Evolutionary conservation across 2,113 vertebrate species (phyloP).

Genomic region (Dendrocopos noguchii): DNA sequence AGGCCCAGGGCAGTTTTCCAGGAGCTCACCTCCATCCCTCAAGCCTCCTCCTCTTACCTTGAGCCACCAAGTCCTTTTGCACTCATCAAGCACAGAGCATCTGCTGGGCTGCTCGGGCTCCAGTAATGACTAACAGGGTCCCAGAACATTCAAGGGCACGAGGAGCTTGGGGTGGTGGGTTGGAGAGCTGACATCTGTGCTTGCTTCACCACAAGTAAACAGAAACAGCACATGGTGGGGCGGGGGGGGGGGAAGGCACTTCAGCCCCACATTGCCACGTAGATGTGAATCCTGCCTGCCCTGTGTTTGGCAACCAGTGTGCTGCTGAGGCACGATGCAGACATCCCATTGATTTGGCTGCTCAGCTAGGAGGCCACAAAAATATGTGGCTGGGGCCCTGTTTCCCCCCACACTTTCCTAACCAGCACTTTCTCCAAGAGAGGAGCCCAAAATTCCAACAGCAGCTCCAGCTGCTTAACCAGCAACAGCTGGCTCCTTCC

Average conservation of each 20-base stretch:
- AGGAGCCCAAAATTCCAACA: not conserved
- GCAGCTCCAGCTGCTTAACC: not conserved
- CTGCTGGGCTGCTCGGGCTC: not conserved
- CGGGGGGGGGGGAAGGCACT: not conserved
- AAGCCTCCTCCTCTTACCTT: too few species aligned
- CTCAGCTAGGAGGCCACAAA: not conserved
- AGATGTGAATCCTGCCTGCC: not conserved
- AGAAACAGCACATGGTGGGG: not conserved
- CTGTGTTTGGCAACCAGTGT: accelerated
- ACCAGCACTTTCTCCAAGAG: not conserved
- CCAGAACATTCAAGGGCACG: not conserved
- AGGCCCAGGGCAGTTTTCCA: not conserved
- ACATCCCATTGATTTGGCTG: not conserved
- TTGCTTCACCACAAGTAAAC: not conserved
- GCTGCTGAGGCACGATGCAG: accelerated
- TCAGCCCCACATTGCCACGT: not conserved
- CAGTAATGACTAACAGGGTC: not conserved
- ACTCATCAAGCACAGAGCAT: not conserved
- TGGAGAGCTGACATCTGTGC: not conserved
- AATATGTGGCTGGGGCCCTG: accelerated
- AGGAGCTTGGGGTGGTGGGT: not conserved
- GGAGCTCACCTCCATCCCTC: not conserved
- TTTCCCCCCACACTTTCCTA: not conserved
- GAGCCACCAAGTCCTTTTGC: not conserved
- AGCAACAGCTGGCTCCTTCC: not conserved